These are phyloP conservation scores for Epinotia nisella DNA, from an alignment of 2,888 invertebrate species.

Conservation along the genomic window DNA sequence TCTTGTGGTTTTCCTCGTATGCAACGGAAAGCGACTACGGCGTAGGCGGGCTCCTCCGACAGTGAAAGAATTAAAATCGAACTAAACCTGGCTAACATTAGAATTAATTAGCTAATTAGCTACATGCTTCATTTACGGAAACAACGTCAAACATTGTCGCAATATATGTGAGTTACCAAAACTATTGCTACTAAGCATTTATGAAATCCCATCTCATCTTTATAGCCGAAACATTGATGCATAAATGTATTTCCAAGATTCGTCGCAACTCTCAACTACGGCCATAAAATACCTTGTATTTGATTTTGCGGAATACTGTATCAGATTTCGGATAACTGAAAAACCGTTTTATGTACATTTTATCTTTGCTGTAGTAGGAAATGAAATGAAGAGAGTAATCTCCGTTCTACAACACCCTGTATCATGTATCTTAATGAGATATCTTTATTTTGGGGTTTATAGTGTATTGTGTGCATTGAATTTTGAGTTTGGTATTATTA, in stretches of 20 bases:
- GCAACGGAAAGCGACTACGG: too few relatives aligned
- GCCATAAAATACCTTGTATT: conserved; percentile 44
- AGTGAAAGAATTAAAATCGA: too few relatives aligned
- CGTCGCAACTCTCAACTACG: conserved; percentile 29
- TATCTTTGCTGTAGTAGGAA: conserved; percentile 34
- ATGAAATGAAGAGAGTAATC: conserved; percentile 41
- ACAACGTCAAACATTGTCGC: neutral
- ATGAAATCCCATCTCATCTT: conserved; percentile 8
- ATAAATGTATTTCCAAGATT: conserved; percentile 36
- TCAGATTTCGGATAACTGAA: conserved; percentile 40
- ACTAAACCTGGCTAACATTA: too few relatives aligned
- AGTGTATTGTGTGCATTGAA: neutral
- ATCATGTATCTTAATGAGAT: conserved; percentile 42
- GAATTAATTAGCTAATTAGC: too few relatives aligned
- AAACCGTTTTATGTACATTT: conserved; percentile 36
- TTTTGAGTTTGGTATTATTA: neutral
- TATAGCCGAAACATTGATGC: conserved; percentile 36
- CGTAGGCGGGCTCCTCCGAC: too few relatives aligned
- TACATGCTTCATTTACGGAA: too few relatives aligned
- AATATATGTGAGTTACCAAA: neutral
- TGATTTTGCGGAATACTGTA: conserved; percentile 37
- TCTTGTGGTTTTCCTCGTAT: too few relatives aligned
- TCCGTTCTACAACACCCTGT: conserved; percentile 35
- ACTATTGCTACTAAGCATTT: conserved; percentile 26
- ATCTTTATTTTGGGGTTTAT: conserved; percentile 37